Conservation (phyloP, 2,888 invertebrate genomes). For the Strigamia transsilvanica region DNA sequence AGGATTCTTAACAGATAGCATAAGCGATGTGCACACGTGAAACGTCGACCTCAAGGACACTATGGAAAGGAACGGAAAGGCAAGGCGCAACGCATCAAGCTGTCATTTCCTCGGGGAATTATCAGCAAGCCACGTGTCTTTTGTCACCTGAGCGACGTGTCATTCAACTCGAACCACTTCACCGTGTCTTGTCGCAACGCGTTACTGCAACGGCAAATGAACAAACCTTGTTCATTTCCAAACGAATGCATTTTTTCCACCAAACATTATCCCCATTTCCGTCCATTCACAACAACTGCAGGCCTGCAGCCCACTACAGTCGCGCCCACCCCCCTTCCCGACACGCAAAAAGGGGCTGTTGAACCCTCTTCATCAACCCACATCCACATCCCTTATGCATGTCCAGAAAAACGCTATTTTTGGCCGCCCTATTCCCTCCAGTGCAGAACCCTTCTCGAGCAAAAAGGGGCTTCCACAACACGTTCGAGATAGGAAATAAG, state of each 20-base stretch:
- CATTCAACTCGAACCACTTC: conserved; percentile 35
- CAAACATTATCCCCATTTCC: not conserved
- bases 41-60: conserved; percentile 35
- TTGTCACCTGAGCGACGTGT: conserved; percentile 38
- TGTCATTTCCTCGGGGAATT: conserved; percentile 38
- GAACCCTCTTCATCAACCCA: not conserved
- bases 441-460: not conserved
- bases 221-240: conserved; percentile 22
- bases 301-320: not conserved
- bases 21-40: conserved; percentile 31
- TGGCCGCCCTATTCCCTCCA: not conserved
- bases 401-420: conserved; percentile 25
- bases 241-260: conserved; percentile 7
- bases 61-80: too few relatives aligned
- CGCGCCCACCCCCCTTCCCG: not conserved
- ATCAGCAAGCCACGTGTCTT: conserved; percentile 38
- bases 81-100: conserved; percentile 25
- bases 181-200: conserved; percentile 18
- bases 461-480: not conserved
- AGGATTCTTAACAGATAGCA: conserved; percentile 22
- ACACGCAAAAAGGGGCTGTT: not conserved
- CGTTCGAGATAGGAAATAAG: not conserved
- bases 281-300: not conserved
- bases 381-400: conserved; percentile 29
- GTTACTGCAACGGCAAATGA: conserved; percentile 14